A percentile compares a stretch with the other conserved stretches of the same genome.
Evolutionary conservation across 2,113 vertebrate species (phyloP).

Genomic region (Ranitomeya imitator): DNA sequence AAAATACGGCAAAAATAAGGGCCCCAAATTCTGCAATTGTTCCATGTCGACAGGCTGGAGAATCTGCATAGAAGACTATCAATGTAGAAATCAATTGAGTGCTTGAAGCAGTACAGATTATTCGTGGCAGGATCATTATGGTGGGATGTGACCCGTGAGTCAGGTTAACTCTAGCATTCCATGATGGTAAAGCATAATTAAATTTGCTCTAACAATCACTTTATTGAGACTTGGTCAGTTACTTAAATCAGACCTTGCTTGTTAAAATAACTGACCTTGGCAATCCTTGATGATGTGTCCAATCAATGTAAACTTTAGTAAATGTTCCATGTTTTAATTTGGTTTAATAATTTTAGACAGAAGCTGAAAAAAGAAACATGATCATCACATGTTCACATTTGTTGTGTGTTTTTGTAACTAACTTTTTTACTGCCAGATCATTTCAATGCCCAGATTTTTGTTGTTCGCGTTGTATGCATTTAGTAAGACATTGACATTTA

Average conservation of each 20-base stretch:
- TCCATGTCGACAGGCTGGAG: neutral
- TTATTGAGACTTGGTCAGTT: conserved; percentile 49
- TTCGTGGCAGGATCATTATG: conserved; percentile 33
- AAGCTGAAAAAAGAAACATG: conserved; percentile 18
- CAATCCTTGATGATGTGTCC: conserved; percentile 34
- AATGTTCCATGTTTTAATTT: conserved; percentile 28
- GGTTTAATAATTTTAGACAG: conserved; percentile 43
- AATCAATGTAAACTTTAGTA: conserved; percentile 47
- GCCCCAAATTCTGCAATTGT: neutral
- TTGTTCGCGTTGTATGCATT: neutral
- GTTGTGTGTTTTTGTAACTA: neutral
- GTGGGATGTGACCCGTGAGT: conserved; percentile 48
- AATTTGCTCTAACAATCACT: conserved; percentile 46
- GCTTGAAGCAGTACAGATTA: conserved; percentile 35
- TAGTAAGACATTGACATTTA: neutral
- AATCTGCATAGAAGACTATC: conserved; percentile 14
- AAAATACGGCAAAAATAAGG: conserved; percentile 5
- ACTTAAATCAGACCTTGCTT: conserved; percentile 39
- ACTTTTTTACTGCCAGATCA: neutral
- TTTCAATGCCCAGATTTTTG: neutral
- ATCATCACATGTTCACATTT: neutral
- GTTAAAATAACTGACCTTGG: conserved; percentile 39
- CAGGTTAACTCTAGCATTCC: conserved; percentile 47
- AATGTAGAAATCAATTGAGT: conserved; percentile 33
- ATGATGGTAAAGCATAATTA: conserved; percentile 32